phyloP scores from a whole-genome alignment of 2,797 vertebrate species.

The Platyrinchus mystaceus region DNA sequence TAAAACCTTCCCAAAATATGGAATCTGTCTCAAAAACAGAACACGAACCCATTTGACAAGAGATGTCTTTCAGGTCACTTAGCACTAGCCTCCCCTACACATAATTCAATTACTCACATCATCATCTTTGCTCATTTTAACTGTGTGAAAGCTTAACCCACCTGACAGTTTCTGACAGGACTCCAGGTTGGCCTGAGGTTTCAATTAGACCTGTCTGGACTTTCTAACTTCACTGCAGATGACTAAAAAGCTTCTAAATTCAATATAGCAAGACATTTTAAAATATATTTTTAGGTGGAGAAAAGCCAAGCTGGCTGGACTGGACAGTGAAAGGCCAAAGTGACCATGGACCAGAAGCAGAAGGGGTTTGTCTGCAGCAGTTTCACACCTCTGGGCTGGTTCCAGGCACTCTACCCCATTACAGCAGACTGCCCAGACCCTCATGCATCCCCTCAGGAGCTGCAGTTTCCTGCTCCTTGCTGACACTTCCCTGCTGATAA shows the following conservation, averaged over 20 bases:
- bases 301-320: not conserved
- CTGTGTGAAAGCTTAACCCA: not conserved
- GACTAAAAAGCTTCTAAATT: not conserved
- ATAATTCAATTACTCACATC: not conserved
- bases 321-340: not conserved
- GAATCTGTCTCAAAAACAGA: not conserved
- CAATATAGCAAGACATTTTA: not conserved
- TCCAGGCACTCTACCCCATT: not conserved
- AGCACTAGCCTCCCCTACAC: not conserved
- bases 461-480: not conserved
- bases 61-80: not conserved
- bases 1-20: not conserved
- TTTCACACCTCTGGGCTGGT: not conserved
- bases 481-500: not conserved
- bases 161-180: not conserved
- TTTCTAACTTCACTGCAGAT: not conserved
- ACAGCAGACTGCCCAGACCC: not conserved
- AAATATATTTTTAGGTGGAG: not conserved
- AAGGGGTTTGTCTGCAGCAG: not conserved
- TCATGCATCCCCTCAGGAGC: rapidly evolving
- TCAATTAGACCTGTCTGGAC: not conserved
- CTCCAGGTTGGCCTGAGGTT: not conserved
- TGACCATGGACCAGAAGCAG: not conserved
- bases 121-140: not conserved
- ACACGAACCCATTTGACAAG: not conserved